Evolutionary conservation across 2,888 invertebrate species (phyloP).

Genomic region (Zhengitettix transpicula): DNA sequence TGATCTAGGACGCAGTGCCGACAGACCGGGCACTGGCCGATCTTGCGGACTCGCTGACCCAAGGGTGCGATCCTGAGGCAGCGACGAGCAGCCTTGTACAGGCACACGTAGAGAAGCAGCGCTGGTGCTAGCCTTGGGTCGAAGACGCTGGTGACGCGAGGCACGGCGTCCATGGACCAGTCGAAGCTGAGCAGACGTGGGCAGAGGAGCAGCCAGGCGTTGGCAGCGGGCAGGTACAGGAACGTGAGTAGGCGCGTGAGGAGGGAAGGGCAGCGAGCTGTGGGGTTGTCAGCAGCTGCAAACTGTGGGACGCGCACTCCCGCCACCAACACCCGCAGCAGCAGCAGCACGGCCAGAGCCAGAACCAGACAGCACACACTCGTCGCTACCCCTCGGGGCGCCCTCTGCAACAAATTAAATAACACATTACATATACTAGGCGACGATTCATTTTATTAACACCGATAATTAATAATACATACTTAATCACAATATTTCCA

Average conservation of each 20-base stretch:
- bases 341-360: constrained; percentile 54
- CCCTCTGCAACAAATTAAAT: constrained; percentile 18
- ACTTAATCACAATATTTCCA: no score
- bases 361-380: constrained; percentile 53
- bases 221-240: constrained; percentile 78
- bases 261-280: constrained; percentile 63
- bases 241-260: constrained; percentile 77
- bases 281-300: constrained; percentile 89
- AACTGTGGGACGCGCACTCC: constrained; percentile 59
- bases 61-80: constrained; percentile 2
- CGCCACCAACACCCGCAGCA: constrained; percentile 56
- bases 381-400: constrained; percentile 27
- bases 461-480: no score
- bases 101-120: background rate
- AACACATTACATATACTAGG: no score
- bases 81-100: constrained; percentile 11
- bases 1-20: constrained; percentile 46
- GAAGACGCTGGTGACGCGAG: constrained; percentile 56
- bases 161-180: constrained; percentile 97
- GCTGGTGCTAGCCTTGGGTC: constrained; percentile 42
- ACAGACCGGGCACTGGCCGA: constrained; percentile 44
- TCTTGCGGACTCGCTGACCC: constrained; percentile 1
- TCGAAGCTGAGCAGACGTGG: constrained; percentile 87
- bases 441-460: no score
- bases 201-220: constrained; percentile 71